Evolutionary conservation across 1,140 invertebrate genomes (phyloP).

Genomic region (Neuroterus valhalla): DNA sequence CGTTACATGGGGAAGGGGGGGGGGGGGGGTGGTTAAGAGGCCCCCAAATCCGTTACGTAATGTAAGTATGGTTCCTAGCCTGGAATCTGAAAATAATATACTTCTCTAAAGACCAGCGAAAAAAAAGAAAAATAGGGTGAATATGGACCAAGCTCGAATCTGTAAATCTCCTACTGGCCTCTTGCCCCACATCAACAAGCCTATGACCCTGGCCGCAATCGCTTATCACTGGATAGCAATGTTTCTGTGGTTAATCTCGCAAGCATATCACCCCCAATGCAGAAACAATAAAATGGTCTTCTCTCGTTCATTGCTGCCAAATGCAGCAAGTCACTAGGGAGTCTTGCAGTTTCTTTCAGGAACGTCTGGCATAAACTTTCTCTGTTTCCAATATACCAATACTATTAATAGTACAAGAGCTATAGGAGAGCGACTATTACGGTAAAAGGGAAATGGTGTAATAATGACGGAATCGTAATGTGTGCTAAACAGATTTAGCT

Average conservation of each 20-base stretch:
- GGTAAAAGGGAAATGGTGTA: slow-evolving; percentile 55
- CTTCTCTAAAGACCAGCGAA: no score
- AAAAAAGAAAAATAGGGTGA: no score
- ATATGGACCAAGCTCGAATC: neutral
- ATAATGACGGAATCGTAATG: slow-evolving; percentile 37
- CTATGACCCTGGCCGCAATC: slow-evolving; percentile 44
- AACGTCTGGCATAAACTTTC: slow-evolving; percentile 47
- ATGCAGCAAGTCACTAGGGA: neutral
- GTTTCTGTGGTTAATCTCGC: slow-evolving; percentile 22
- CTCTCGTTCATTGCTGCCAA: neutral
- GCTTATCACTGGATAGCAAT: slow-evolving; percentile 40
- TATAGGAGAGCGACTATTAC: slow-evolving; percentile 51
- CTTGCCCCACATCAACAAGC: neutral
- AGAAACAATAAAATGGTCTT: neutral
- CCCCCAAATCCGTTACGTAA: no score
- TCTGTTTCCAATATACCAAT: slow-evolving; percentile 45
- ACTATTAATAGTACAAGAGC: slow-evolving; percentile 56
- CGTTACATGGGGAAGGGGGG: no score
- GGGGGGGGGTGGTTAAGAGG: no score
- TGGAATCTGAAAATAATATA: no score
- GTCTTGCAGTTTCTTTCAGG: neutral
- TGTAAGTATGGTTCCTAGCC: no score
- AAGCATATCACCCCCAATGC: neutral
- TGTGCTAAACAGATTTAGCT: slow-evolving; percentile 29
- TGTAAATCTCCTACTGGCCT: neutral